These are phyloP conservation scores for Microtus montanus DNA, from an alignment of 2,113 vertebrate species.

Conservation along the genomic window DNA sequence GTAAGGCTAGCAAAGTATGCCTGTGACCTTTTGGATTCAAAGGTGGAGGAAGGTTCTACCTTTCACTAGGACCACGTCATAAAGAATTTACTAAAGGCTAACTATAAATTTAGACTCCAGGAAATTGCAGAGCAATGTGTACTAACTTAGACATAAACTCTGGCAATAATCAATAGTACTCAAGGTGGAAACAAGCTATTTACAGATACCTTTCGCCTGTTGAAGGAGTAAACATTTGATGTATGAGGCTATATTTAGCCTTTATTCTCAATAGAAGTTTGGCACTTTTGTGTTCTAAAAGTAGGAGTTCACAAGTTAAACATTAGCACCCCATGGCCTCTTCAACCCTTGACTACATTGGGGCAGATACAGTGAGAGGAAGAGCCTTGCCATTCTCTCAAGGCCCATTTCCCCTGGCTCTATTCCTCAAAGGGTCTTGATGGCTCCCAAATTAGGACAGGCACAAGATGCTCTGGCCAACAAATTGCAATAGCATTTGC, in stretches of 20 bases:
- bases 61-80: background rate
- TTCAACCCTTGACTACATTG: background rate
- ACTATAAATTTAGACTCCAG: background rate
- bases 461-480: background rate
- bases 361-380: accelerated
- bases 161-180: background rate
- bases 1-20: background rate
- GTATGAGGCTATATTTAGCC: background rate
- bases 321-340: background rate
- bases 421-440: background rate
- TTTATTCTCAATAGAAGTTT: background rate
- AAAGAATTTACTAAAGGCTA: background rate
- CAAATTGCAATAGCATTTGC: slow-evolving; percentile 31
- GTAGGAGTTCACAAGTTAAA: background rate
- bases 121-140: background rate
- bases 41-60: background rate
- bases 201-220: background rate
- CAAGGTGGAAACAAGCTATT: background rate
- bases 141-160: background rate
- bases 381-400: background rate
- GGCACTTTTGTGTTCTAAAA: background rate
- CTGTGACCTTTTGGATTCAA: background rate
- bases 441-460: slow-evolving; percentile 37
- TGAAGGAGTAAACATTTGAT: background rate
- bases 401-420: background rate